phyloP scores from a whole-genome alignment of 2,797 vertebrate species.

The Macrochelys suwanniensis region DNA sequence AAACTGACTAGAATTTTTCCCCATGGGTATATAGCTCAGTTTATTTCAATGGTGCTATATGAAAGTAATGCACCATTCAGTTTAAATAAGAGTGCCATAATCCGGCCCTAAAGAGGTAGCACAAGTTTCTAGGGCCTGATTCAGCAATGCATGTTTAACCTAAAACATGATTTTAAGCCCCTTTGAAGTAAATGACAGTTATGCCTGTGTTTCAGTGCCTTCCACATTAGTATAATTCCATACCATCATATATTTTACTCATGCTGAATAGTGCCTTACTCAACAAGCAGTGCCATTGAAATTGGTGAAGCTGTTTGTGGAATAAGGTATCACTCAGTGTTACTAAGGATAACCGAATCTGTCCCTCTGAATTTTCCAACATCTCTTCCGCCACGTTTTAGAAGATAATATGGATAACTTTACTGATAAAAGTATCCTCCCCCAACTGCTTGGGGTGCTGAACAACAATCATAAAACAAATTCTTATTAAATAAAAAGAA shows the following conservation, averaged over 20 bases:
- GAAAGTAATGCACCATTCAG: background rate
- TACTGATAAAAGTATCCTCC: no score
- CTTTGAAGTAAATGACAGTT: background rate
- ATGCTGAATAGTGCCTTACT: background rate
- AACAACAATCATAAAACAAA: no score
- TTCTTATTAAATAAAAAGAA: no score
- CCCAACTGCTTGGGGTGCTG: no score
- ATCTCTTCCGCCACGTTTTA: background rate
- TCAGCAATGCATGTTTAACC: background rate
- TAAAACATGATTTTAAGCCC: background rate
- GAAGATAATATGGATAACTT: background rate
- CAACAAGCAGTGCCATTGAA: background rate
- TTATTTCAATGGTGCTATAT: background rate
- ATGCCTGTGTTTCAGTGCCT: background rate
- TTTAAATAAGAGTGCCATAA: accelerated
- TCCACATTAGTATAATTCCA: background rate
- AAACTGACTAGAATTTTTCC: background rate
- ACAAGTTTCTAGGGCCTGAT: background rate
- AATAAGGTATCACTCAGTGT: background rate
- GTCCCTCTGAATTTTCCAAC: background rate
- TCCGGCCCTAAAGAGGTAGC: background rate
- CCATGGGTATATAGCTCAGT: background rate
- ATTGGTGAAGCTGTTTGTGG: no score
- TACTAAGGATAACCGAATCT: background rate
- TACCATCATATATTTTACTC: background rate